Evolutionary conservation across 1,140 invertebrate genomes (phyloP).

Genomic region (Megalonaias nervosa): DNA sequence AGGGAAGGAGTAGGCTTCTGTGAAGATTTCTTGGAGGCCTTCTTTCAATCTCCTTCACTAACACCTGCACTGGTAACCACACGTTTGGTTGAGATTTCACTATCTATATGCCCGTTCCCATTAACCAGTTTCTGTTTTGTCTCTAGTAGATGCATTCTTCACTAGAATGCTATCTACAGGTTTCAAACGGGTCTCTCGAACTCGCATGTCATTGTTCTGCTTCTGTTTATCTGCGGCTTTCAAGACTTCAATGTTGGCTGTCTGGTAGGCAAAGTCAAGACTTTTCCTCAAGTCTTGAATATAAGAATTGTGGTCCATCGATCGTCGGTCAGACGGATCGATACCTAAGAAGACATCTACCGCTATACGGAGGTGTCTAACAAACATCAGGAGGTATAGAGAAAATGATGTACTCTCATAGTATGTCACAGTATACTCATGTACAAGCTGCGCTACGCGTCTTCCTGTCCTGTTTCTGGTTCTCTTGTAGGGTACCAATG

Average conservation of each 20-base stretch:
- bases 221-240: slow-evolving; percentile 11
- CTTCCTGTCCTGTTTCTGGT: slow-evolving; percentile 37
- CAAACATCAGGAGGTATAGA: slow-evolving; percentile 39
- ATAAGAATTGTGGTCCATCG: slow-evolving; percentile 1
- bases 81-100: slow-evolving; percentile 22
- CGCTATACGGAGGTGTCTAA: slow-evolving; percentile 27
- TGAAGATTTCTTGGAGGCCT: slow-evolving; percentile 17
- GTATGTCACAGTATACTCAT: slow-evolving; percentile 35
- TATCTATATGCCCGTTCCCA: slow-evolving; percentile 28
- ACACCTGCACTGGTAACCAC: slow-evolving; percentile 29
- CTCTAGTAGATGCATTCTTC: slow-evolving; percentile 20
- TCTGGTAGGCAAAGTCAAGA: slow-evolving; percentile 17
- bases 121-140: slow-evolving; percentile 37
- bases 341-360: slow-evolving; percentile 35
- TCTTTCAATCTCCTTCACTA: slow-evolving; percentile 1
- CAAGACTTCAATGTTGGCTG: slow-evolving; percentile 4
- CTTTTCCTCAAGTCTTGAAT: slow-evolving; percentile 11
- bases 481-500: slow-evolving; percentile 38
- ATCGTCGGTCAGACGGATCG: not conserved
- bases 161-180: slow-evolving; percentile 30
- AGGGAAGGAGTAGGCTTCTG: slow-evolving; percentile 22
- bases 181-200: slow-evolving; percentile 7
- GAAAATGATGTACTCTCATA: slow-evolving; percentile 31
- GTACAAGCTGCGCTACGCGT: slow-evolving; percentile 27
- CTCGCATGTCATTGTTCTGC: slow-evolving; percentile 4